These are phyloP conservation scores for Boloria euphrosyne DNA, from an alignment of 2,888 invertebrate genomes.

Conservation along the genomic window DNA sequence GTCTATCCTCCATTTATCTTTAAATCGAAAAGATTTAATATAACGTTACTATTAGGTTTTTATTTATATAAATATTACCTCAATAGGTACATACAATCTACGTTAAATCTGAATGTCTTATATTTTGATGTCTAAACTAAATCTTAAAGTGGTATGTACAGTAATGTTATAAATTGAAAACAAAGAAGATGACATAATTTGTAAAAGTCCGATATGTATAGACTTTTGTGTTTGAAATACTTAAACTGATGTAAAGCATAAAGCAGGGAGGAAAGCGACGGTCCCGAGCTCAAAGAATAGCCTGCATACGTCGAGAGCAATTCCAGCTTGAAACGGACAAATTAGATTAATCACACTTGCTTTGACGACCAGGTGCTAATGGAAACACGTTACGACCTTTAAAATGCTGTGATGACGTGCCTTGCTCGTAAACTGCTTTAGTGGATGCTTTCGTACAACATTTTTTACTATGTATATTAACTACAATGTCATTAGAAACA, in stretches of 20 bases:
- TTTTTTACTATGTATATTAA: slow-evolving; percentile 5
- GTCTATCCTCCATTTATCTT: background rate
- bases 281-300: slow-evolving; percentile 52
- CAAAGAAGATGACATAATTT: background rate
- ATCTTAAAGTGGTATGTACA: background rate
- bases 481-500: slow-evolving; percentile 6
- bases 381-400: slow-evolving; percentile 62
- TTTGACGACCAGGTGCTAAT: slow-evolving; percentile 70
- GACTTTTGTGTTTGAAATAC: slow-evolving; percentile 44
- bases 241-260: slow-evolving; percentile 60
- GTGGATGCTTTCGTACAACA: slow-evolving; percentile 23
- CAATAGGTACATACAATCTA: too few species aligned
- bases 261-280: slow-evolving; percentile 52
- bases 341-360: slow-evolving; percentile 73
- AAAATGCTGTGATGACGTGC: slow-evolving; percentile 54
- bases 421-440: slow-evolving; percentile 29
- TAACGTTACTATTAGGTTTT: too few species aligned
- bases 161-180: slow-evolving; percentile 20
- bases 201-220: slow-evolving; percentile 37
- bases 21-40: too few species aligned
- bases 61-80: too few species aligned
- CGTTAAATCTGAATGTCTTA: too few species aligned
- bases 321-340: slow-evolving; percentile 67
- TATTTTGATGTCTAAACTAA: background rate
- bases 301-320: slow-evolving; percentile 57